Evolutionary conservation across 2,888 invertebrate species (phyloP).

Genomic region (Pyrrhosoma nymphula): DNA sequence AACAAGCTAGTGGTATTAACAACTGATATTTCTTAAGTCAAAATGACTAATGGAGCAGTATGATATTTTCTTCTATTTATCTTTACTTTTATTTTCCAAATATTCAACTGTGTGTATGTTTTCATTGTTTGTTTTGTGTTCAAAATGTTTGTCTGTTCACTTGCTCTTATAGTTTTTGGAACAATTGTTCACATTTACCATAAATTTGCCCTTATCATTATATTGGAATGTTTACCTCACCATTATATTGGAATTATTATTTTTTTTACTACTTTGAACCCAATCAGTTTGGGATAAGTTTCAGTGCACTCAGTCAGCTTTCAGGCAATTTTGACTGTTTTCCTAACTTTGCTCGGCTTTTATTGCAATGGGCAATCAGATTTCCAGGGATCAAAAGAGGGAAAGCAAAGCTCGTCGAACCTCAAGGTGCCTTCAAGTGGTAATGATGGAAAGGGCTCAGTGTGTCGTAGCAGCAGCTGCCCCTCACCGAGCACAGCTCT

Average conservation of each 20-base stretch:
- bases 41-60: conserved; percentile 21
- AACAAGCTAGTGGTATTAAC: conserved; percentile 27
- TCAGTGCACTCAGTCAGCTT: not conserved
- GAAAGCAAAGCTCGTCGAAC: conserved; percentile 59
- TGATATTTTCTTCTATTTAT: conserved; percentile 69
- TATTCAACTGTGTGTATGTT: conserved; percentile 9
- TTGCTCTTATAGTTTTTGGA: not conserved
- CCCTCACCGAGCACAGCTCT: conserved; percentile 77
- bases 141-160: conserved; percentile 22
- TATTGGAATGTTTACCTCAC: not conserved
- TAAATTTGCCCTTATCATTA: conserved; percentile 53
- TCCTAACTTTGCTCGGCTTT: conserved; percentile 52
- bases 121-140: conserved; percentile 25
- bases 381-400: conserved; percentile 66
- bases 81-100: conserved; percentile 28
- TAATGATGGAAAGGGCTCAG: conserved; percentile 70
- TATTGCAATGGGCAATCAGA: conserved; percentile 65
- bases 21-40: not conserved
- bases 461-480: conserved; percentile 77
- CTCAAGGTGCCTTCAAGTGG: conserved; percentile 67
- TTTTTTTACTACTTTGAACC: not conserved
- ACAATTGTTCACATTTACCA: not conserved
- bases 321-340: conserved; percentile 33
- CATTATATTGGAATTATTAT: not conserved
- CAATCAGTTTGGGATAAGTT: not conserved